Percentiles rank a stretch among this genome's conserved stretches.
Conservation (phyloP, 2,888 invertebrate genomes). For the Phaonia tiefii region DNA sequence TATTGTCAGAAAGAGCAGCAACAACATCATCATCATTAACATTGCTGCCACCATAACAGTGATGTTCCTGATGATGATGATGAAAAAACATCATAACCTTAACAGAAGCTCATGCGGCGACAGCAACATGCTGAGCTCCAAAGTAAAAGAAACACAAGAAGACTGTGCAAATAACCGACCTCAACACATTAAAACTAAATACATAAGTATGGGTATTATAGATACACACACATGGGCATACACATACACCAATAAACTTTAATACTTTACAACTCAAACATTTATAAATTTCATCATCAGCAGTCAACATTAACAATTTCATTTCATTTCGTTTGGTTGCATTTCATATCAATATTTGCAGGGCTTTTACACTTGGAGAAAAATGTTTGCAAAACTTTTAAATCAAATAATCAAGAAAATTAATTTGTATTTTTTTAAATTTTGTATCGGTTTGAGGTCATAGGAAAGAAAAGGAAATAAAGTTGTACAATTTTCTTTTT, state of each 20-base stretch:
- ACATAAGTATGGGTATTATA: too few species aligned
- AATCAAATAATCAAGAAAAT: too few species aligned
- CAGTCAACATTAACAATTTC: not conserved
- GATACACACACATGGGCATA: too few species aligned
- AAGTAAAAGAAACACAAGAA: not conserved
- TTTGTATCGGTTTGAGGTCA: too few species aligned
- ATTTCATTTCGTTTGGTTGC: conserved; percentile 24
- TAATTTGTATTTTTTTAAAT: too few species aligned
- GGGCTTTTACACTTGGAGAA: not conserved
- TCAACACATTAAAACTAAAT: too few species aligned
- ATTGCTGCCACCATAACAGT: not conserved
- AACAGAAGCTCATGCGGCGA: conserved; percentile 53
- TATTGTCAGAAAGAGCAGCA: not conserved
- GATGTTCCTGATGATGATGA: conserved; percentile 17
- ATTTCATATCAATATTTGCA: conserved; percentile 5
- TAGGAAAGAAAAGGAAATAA: too few species aligned
- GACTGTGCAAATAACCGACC: too few species aligned
- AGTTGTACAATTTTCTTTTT: too few species aligned
- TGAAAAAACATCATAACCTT: conserved; percentile 22
- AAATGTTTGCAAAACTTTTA: too few species aligned
- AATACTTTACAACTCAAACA: conserved; percentile 64
- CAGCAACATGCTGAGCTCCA: conserved; percentile 57
- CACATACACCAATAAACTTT: conserved; percentile 46
- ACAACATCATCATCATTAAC: not conserved
- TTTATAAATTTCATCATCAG: conserved; percentile 57